Base-by-base conservation (phyloP, 2,888 invertebrate genomes). In the Eustalomyia histrio region DNA sequence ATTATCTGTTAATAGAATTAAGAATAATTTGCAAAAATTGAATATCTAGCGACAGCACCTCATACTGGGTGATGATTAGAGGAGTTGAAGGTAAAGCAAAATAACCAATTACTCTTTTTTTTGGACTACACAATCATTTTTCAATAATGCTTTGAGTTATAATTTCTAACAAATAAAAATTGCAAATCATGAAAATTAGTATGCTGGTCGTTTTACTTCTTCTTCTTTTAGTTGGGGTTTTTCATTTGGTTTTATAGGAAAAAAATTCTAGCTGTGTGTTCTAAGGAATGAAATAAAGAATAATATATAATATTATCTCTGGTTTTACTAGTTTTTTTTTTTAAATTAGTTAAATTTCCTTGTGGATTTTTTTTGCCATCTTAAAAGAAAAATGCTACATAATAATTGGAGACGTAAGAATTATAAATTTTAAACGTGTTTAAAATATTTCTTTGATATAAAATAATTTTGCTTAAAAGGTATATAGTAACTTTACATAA, bases 181-280 rank as follows among this genome's bases (percentile, higher is more conserved):
- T 80, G 76, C 73, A 76, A 80, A 73, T 80, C 76, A 73, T 69
- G 67, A 50, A 69, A 80, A 80, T 80, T 80, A 69, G 73, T 73
- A 80, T 80, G 73, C 78, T 64, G 58, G 10, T 55, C 58, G 76
- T 65, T 80, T 69, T 68, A 12, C 18, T 43, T 52, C 39, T 67
- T 52, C 55, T 43, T 52, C 39, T 67, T 52, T 50, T 50, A 57
- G 43, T n/a, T 60, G 53, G 58, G 76, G 76, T 33, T 68, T 73
- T 76, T 61, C 69, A 65, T 71, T 69, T 52, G 43, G 53, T 50
- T 47, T 63, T 61, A 57, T 55, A 35, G 43, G 12, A 69, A 63
- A 35, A 55, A 24, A 39, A 39, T 4, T 12, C 12, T 39, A 4
- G 39, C 12, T 10, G 39, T 29, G 39, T 39, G 2, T 12, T 2